These are phyloP conservation scores for Nymphalis polychloros DNA, from an alignment of 2,888 invertebrate genomes.

Conservation along the genomic window DNA sequence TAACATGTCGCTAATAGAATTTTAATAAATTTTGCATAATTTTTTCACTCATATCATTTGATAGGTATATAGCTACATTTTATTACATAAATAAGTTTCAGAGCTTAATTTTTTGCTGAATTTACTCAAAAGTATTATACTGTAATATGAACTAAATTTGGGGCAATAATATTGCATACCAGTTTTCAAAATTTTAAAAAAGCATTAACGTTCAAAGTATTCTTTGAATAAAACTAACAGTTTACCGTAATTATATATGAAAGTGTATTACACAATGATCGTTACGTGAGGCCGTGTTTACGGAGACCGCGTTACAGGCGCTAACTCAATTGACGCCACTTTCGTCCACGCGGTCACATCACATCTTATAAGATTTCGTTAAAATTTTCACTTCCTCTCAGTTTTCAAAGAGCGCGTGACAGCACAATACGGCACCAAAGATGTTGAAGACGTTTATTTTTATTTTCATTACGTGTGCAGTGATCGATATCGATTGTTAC, in stretches of 20 bases:
- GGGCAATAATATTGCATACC: background rate
- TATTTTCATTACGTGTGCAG: slow-evolving; percentile 48
- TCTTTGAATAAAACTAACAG: background rate
- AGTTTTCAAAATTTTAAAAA: background rate
- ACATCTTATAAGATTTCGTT: slow-evolving; percentile 65
- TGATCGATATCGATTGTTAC: slow-evolving; percentile 50
- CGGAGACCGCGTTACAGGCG: slow-evolving; percentile 42
- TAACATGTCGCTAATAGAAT: too few species aligned
- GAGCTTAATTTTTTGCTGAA: too few species aligned
- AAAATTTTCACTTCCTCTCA: slow-evolving; percentile 61
- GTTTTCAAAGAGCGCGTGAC: slow-evolving; percentile 52
- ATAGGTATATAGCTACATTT: too few species aligned
- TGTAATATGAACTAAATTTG: background rate
- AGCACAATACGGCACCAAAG: slow-evolving; percentile 30
- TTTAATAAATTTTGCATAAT: too few species aligned
- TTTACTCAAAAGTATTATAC: background rate
- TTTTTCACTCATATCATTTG: too few species aligned
- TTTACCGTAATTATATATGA: slow-evolving; percentile 35
- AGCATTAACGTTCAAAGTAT: background rate
- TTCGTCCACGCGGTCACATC: slow-evolving; percentile 58
- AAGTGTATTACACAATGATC: slow-evolving; percentile 43
- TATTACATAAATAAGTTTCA: too few species aligned
- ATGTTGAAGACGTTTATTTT: slow-evolving; percentile 37
- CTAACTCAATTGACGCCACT: slow-evolving; percentile 74
- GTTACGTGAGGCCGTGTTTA: slow-evolving; percentile 43